Percentiles rank a stretch among this genome's conserved stretches.
These are phyloP conservation scores for Hydrotaea diabolus DNA, from an alignment of 2,888 invertebrate species.

Conservation along the genomic window DNA sequence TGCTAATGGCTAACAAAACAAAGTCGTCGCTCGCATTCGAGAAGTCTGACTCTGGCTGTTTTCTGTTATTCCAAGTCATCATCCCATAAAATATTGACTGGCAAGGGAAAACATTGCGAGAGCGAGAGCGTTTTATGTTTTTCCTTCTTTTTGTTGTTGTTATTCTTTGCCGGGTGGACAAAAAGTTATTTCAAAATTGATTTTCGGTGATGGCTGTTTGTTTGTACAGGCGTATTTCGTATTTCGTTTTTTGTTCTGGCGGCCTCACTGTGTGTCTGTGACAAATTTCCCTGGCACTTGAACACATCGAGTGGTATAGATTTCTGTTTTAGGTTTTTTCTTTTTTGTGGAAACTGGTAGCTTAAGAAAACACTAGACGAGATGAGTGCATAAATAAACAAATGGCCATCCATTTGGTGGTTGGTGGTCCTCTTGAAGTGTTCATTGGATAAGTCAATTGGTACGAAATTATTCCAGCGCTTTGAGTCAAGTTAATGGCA, in stretches of 20 bases:
- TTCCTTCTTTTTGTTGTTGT: background rate
- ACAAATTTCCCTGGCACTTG: conserved; percentile 17
- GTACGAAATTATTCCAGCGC: background rate
- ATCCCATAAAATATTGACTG: conserved; percentile 42
- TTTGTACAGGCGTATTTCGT: conserved; percentile 28
- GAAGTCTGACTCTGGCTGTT: background rate
- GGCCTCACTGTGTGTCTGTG: background rate
- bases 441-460: background rate
- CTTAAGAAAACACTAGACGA: conserved; percentile 40
- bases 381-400: conserved; percentile 27
- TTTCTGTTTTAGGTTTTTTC: conserved; percentile 28
- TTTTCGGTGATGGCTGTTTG: conserved; percentile 26
- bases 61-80: conserved; percentile 43
- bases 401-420: conserved; percentile 2
- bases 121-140: conserved; percentile 9
- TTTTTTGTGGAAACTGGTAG: conserved; percentile 55
- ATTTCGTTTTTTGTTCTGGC: too few species aligned
- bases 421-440: background rate
- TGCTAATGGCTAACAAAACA: conserved; percentile 49
- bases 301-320: conserved; percentile 29
- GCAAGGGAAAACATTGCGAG: conserved; percentile 23
- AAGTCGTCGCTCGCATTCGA: conserved; percentile 26
- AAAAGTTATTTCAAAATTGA: conserved; percentile 18
- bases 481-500: background rate
- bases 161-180: conserved; percentile 29